Evolutionary conservation across 2,888 invertebrate genomes (phyloP).

Genomic region (Morpho deidamia): DNA sequence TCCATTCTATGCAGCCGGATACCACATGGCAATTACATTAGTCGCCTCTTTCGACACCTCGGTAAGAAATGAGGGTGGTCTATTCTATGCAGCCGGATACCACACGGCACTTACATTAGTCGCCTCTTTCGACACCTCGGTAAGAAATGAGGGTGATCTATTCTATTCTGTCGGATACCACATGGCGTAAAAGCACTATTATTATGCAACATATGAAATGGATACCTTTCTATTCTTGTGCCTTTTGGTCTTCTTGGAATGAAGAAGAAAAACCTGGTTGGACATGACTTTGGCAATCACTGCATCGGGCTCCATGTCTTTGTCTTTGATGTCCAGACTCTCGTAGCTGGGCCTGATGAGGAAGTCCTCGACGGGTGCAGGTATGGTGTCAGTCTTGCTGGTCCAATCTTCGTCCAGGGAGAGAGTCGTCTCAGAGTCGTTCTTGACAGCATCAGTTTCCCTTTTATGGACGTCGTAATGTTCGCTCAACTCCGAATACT

Average conservation of each 20-base stretch:
- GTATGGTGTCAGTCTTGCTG: constrained; percentile 7
- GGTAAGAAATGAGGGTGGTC: no score
- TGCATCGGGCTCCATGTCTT: constrained; percentile 44
- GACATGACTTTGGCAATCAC: constrained; percentile 60
- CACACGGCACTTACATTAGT: no score
- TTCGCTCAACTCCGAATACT: constrained; percentile 30
- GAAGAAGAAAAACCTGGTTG: constrained; percentile 47
- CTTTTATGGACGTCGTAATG: constrained; percentile 37
- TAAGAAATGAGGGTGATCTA: no score
- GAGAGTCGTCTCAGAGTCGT: constrained; percentile 31
- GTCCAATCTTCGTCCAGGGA: constrained; percentile 18
- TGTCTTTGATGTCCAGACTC: no score
- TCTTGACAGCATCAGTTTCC: constrained; percentile 24
- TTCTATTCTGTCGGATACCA: no score
- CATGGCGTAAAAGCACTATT: no score
- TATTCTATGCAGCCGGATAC: no score
- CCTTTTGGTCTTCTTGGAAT: constrained; percentile 34
- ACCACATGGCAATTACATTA: no score
- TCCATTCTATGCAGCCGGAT: no score
- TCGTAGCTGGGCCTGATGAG: background rate
- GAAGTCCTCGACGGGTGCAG: constrained; percentile 3
- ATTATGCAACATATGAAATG: background rate
- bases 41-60: no score
- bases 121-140: no score
- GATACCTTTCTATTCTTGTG: constrained; percentile 50